Evolutionary conservation across 2,113 vertebrate genomes (phyloP).

Genomic region (Alosa alosa): DNA sequence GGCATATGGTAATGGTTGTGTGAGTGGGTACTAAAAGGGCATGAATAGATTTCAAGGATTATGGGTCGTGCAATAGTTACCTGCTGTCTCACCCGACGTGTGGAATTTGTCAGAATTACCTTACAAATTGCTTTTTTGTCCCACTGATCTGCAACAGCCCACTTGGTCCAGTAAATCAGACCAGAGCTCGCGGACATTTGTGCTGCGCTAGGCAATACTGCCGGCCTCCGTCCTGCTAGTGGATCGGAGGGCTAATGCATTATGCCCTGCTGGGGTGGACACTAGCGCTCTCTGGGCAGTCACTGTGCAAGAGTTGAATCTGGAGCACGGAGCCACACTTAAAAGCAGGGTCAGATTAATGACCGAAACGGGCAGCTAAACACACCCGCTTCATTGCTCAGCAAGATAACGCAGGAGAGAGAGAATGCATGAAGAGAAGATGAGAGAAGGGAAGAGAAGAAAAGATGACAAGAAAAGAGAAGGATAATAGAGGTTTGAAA

Average conservation of each 20-base stretch:
- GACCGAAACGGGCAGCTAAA: neutral
- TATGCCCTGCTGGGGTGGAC: neutral
- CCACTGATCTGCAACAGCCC: constrained; percentile 4
- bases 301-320: no score
- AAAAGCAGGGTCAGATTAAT: neutral
- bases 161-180: constrained; percentile 25
- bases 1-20: neutral
- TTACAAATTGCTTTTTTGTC: constrained; percentile 19
- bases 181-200: neutral
- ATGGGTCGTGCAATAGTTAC: neutral
- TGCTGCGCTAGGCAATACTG: constrained; percentile 32
- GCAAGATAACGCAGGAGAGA: constrained; percentile 17
- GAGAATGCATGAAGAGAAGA: neutral
- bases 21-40: neutral
- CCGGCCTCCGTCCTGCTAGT: neutral
- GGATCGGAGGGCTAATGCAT: neutral
- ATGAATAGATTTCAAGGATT: constrained; percentile 8
- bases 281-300: no score
- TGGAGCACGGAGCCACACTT: neutral
- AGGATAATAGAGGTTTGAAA: neutral
- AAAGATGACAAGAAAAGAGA: neutral
- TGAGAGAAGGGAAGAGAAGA: neutral
- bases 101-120: constrained; percentile 33
- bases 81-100: neutral
- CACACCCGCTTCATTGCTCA: no score